Percentiles rank a stretch among this genome's conserved stretches.
These are phyloP conservation scores for Rhea americana DNA, from an alignment of 2,113 vertebrate genomes.

Conservation along the genomic window DNA sequence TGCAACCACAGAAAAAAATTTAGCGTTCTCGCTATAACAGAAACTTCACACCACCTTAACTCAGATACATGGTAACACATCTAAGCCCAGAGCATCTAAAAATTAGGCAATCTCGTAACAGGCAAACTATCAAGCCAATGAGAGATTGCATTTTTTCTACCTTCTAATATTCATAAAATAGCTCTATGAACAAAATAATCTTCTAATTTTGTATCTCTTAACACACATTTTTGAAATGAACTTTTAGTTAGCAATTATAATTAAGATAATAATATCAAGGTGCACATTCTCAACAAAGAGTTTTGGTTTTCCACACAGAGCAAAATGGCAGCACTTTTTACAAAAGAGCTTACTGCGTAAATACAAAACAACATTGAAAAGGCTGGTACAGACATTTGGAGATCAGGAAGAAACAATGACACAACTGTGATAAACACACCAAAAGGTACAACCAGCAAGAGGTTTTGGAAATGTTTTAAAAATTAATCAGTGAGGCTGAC, in stretches of 20 bases:
- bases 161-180: background rate
- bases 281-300: background rate
- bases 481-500: background rate
- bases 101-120: background rate
- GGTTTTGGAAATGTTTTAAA: background rate
- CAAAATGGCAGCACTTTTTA: background rate
- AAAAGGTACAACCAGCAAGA: background rate
- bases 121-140: background rate
- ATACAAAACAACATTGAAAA: background rate
- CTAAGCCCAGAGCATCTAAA: background rate
- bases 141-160: background rate
- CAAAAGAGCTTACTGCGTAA: background rate
- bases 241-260: background rate
- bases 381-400: background rate
- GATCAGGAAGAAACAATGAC: background rate
- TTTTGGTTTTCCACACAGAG: background rate
- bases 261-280: slow-evolving; percentile 3
- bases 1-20: background rate
- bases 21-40: background rate
- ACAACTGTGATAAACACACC: background rate
- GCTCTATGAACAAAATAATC: background rate
- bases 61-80: background rate
- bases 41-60: background rate
- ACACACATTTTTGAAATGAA: background rate
- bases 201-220: background rate